Percentiles rank a stretch among this genome's conserved stretches.
Conservation (phyloP, 2,888 invertebrate species). For the Hypercompe scribonia region DNA sequence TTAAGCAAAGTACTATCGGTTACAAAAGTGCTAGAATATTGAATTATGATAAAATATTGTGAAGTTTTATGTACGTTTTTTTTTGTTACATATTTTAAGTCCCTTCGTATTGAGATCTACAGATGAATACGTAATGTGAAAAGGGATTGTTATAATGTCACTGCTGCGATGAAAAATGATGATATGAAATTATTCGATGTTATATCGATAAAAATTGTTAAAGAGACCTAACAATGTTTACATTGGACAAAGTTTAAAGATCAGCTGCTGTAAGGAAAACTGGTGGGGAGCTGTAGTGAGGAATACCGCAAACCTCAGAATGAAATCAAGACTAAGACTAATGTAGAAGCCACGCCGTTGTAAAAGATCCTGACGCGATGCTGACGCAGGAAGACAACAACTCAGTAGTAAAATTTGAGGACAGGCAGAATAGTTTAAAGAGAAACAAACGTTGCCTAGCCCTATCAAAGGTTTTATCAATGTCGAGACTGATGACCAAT, state of each 20-base stretch:
- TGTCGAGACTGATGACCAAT: too few species aligned
- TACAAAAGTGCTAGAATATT: conserved; percentile 48
- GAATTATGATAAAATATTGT: conserved; percentile 35
- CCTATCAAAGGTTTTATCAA: too few species aligned
- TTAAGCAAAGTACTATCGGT: conserved; percentile 48
- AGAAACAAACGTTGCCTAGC: too few species aligned
- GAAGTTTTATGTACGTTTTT: conserved; percentile 16
- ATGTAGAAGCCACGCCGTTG: too few species aligned
- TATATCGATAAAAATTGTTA: not conserved
- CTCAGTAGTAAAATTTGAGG: too few species aligned
- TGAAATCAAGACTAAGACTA: too few species aligned
- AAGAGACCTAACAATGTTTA: not conserved
- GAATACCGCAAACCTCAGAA: not conserved
- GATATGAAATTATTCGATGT: not conserved
- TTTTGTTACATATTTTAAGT: conserved; percentile 13
- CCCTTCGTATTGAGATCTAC: not conserved
- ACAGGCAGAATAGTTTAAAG: too few species aligned
- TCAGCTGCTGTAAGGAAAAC: not conserved
- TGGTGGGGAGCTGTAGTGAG: not conserved
- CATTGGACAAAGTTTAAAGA: not conserved
- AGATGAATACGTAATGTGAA: conserved; percentile 13
- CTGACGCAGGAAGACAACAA: too few species aligned
- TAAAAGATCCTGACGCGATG: too few species aligned
- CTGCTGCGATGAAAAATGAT: not conserved
- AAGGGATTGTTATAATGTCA: not conserved